Conservation (phyloP, 2,888 invertebrate genomes). For the Melanchra persicariae region DNA sequence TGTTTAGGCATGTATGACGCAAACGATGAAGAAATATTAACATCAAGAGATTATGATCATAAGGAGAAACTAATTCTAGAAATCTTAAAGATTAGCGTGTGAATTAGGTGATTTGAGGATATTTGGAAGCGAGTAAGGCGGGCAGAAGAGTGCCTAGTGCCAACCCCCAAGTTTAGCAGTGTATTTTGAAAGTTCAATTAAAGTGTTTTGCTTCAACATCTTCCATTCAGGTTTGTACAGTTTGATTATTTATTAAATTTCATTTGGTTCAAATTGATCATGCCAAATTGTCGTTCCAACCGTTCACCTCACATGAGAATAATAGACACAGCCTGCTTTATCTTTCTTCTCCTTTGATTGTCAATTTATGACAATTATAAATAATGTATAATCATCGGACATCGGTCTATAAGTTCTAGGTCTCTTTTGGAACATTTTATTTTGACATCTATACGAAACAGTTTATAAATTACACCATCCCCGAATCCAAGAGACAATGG, state of each 20-base stretch:
- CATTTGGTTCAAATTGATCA: too few species aligned
- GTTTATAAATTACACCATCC: constrained; percentile 74
- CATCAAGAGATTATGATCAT: background rate
- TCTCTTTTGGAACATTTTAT: background rate
- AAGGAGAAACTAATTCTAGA: background rate
- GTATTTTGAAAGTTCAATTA: background rate
- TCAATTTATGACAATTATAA: too few species aligned
- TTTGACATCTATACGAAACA: constrained; percentile 27
- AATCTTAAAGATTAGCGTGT: background rate
- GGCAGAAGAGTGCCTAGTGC: background rate
- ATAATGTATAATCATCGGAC: too few species aligned
- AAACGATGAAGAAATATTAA: background rate
- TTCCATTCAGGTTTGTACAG: too few species aligned
- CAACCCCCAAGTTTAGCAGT: background rate
- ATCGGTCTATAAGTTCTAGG: background rate
- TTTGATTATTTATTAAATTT: too few species aligned
- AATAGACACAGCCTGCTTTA: background rate
- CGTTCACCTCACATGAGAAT: too few species aligned
- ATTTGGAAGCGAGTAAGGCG: background rate
- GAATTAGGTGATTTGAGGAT: background rate
- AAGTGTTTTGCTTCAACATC: background rate
- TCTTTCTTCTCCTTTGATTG: background rate
- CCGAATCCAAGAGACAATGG: constrained; percentile 82
- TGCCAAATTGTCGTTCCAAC: too few species aligned
- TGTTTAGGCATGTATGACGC: constrained; percentile 17